Evolutionary conservation across 2,797 vertebrate genomes (phyloP).

Genomic region (Echeneis naucrates): DNA sequence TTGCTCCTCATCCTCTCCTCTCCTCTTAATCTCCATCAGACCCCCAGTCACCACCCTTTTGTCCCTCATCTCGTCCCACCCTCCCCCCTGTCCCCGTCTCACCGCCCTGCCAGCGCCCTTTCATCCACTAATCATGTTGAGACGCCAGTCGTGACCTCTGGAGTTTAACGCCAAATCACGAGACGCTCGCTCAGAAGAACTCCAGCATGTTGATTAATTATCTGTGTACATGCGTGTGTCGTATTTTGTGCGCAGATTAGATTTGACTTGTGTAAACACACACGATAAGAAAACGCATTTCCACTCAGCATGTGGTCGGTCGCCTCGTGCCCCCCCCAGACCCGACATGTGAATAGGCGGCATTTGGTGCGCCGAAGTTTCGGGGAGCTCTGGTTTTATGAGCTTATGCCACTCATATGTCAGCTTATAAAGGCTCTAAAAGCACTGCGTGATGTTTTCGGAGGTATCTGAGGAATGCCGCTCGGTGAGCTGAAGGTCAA

Average conservation of each 20-base stretch:
- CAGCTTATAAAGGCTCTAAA: constrained; percentile 48
- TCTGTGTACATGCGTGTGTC: not conserved
- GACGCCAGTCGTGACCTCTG: constrained; percentile 64
- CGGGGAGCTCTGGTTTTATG: constrained; percentile 8
- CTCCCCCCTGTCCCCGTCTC: constrained; percentile 26
- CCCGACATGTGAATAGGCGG: constrained; percentile 1
- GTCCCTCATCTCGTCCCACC: constrained; percentile 19
- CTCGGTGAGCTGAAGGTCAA: constrained; percentile 40
- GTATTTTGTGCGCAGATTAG: not conserved
- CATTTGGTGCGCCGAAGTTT: constrained; percentile 8
- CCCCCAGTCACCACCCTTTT: constrained; percentile 23
- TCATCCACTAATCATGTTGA: constrained; percentile 73
- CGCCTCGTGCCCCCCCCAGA: not conserved
- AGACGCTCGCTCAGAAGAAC: not conserved
- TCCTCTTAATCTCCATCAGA: constrained; percentile 24
- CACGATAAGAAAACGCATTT: not conserved
- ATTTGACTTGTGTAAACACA: not conserved
- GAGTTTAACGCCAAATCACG: constrained; percentile 32
- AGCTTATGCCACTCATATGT: constrained; percentile 50
- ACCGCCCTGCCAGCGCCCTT: constrained; percentile 56
- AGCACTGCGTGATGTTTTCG: constrained; percentile 45
- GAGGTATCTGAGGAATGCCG: constrained; percentile 63
- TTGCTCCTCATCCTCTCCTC: constrained; percentile 22
- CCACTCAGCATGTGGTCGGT: not conserved
- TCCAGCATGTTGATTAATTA: not conserved